Evolutionary conservation across 2,888 invertebrate genomes (phyloP).

Genomic region (Agrotis ipsilon): DNA sequence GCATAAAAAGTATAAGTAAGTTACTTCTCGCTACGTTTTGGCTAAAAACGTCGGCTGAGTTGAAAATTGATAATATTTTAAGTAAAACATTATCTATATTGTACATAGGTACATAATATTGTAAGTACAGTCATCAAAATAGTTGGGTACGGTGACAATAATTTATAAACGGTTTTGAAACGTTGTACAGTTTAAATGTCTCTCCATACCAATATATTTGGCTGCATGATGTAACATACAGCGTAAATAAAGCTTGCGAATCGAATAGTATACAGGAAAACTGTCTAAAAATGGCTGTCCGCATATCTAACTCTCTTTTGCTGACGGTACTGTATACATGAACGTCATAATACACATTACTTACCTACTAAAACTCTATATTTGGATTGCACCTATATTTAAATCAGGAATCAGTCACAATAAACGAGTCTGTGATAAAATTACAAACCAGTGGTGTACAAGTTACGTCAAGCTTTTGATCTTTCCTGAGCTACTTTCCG

Average conservation of each 20-base stretch:
- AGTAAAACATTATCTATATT: constrained; percentile 22
- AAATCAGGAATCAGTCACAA: constrained; percentile 9
- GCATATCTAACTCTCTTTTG: too few relatives aligned
- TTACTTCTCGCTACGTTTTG: constrained; percentile 8
- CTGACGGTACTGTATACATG: neutral
- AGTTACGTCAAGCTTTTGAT: neutral
- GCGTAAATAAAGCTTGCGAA: too few relatives aligned
- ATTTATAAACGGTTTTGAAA: too few relatives aligned
- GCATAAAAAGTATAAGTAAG: neutral
- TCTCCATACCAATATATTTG: too few relatives aligned
- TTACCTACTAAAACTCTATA: constrained; percentile 2
- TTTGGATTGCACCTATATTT: constrained; percentile 1
- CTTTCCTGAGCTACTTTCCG: neutral
- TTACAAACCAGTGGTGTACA: neutral
- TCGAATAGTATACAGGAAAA: too few relatives aligned
- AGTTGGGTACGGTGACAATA: too few relatives aligned
- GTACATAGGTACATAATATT: too few relatives aligned
- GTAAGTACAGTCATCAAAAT: too few relatives aligned
- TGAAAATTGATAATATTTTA: constrained; percentile 32
- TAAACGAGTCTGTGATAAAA: neutral
- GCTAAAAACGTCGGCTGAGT: constrained; percentile 35
- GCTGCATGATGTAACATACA: too few relatives aligned
- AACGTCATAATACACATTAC: constrained; percentile 1
- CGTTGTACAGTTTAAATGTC: too few relatives aligned
- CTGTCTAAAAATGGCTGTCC: too few relatives aligned